Conservation (phyloP, 1,140 invertebrate genomes). For the Dinothrombium tinctorium region DNA sequence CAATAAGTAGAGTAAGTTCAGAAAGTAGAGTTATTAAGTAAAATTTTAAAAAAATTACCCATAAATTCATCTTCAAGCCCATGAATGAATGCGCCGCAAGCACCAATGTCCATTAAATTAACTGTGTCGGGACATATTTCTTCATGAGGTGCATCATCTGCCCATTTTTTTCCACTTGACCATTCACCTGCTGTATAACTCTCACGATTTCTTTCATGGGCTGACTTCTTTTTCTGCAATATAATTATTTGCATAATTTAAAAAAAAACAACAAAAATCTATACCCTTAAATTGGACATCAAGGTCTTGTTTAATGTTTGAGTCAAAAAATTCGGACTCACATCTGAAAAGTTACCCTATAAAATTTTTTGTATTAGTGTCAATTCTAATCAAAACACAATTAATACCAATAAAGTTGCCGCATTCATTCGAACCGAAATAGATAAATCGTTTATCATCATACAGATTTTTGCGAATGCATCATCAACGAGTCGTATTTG, state of each 20-base stretch:
- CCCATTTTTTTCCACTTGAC: conserved; percentile 73
- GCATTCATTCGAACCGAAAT: conserved; percentile 53
- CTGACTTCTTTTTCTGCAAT: conserved; percentile 26
- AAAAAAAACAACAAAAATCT: conserved; percentile 12
- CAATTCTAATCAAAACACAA: no score
- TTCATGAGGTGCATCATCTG: conserved; percentile 61
- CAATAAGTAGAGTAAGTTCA: not conserved
- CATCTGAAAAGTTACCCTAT: conserved; percentile 63
- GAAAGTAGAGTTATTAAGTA: not conserved
- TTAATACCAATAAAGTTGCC: conserved; percentile 33
- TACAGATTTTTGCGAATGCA: conserved; percentile 85
- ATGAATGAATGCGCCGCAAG: conserved; percentile 94
- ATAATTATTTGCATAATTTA: not conserved
- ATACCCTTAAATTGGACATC: conserved; percentile 79
- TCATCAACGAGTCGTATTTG: conserved; percentile 62
- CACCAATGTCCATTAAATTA: conserved; percentile 65
- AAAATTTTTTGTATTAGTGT: no score
- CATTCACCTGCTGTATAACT: conserved; percentile 59
- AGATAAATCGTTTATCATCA: conserved; percentile 72
- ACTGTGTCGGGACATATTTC: conserved; percentile 46
- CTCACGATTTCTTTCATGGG: conserved; percentile 55
- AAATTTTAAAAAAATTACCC: conserved; percentile 28
- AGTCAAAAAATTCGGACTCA: conserved; percentile 66
- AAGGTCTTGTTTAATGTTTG: conserved; percentile 95
- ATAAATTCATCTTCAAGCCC: conserved; percentile 94